Evolutionary conservation across 2,113 vertebrate species (phyloP), one percentile per base, ranked within the genome.

Genomic region (Cephalophus harveyi): DNA sequence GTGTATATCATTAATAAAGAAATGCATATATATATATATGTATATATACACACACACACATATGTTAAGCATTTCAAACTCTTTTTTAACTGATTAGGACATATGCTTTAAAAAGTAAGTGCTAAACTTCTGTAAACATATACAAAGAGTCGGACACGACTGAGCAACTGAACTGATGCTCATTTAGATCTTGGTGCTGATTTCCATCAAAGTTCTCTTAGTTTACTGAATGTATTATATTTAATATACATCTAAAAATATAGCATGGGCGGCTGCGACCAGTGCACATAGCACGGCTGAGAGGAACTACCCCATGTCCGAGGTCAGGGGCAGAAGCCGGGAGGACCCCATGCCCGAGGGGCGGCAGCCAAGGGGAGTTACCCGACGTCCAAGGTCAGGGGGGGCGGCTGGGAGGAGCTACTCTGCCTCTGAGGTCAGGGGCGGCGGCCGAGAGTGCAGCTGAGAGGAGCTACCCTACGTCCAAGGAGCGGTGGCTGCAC

Each of bases 221-320:
- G 59, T 27, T 76, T 94, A 59, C 50, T 83, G 87, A 89, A 95
- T 7, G 30, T 16, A 62, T 9, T 19, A 74, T 87, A 67, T 60
- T 60, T 84, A 86, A 89, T 62, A 48, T 21, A 81, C 3, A 59
- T 48, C 6, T 7, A 46, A 89, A 95, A 79, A 21, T 43, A 17
- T 6, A 43, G 40, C 0, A 10, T 5, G 10, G 57, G 57, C 0
- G 4, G 57, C 25, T 59, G 57, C 4, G 2, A 27, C 25, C 0
- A 0, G 25, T 27, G 57, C 25, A 59, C 57, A 59, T 5, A 27
- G 25, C 2, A 0, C 0, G 0, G 25, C 25, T 1, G 0, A 12
- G 57, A 59, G 57, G 57, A 59, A 25, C 57, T 59, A 59, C 25
- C 25, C 10, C 10, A 59, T 0, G 25, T 59, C 57, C 0, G 10